Evolutionary conservation across 2,113 vertebrate species (phyloP).

Genomic region (Oenanthe melanoleuca): DNA sequence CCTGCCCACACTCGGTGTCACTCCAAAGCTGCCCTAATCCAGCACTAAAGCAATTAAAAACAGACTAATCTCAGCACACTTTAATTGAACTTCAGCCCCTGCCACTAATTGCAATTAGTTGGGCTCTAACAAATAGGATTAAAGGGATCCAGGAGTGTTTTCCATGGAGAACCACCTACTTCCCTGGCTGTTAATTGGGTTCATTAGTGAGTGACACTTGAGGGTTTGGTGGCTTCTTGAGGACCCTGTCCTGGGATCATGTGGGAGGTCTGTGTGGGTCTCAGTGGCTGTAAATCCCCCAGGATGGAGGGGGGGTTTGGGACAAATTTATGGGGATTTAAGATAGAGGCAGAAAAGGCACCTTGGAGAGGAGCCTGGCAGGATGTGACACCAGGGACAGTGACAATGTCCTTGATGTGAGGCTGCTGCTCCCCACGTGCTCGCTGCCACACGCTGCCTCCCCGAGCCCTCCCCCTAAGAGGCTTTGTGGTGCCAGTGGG

Average conservation of each 20-base stretch:
- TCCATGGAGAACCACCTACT: neutral
- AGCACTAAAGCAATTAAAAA: conserved; percentile 61
- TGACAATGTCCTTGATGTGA: neutral
- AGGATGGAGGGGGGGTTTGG: neutral
- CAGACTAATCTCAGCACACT: conserved; percentile 33
- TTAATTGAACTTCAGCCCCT: conserved; percentile 57
- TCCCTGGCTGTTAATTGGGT: neutral
- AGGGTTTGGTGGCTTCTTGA: neutral
- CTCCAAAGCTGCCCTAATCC: conserved; percentile 16
- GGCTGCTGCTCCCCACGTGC: neutral
- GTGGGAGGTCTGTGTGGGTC: accelerated
- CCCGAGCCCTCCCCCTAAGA: neutral
- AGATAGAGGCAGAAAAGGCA: neutral
- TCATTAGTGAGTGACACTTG: accelerated
- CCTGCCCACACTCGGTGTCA: accelerated
- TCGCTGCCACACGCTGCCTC: neutral
- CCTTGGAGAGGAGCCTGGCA: accelerated
- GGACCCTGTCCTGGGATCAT: accelerated
- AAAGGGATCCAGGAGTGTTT: neutral
- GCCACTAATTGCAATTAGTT: conserved; percentile 41
- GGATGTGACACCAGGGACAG: neutral
- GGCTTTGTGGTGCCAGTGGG: neutral
- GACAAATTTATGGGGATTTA: neutral
- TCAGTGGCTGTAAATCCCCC: accelerated
- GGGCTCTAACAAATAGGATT: conserved; percentile 45